Base-by-base conservation (phyloP, 2,888 invertebrate genomes). In the Mesochorus sp. region DNA sequence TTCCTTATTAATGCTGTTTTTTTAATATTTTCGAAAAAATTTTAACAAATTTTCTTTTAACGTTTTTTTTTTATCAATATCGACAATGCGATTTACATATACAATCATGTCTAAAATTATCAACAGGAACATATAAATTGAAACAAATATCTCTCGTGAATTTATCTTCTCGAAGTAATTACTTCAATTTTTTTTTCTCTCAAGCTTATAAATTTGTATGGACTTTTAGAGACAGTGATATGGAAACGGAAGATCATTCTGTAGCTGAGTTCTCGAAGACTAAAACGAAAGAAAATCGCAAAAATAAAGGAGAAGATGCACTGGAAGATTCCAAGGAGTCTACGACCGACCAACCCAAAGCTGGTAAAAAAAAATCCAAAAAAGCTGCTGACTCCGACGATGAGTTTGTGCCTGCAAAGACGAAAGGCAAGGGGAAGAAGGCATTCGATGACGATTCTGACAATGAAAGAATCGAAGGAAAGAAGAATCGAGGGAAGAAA, bases 221-320 rank as follows among this genome's bases (percentile, higher is more conserved):
- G n/a, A n/a, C 55, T 71, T 92, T 85, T 88, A 95, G 95, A 86
- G 95, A 95, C 85, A 94, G 94, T 87, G 95, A 95, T 85, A 91
- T 93, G 85, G 93, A 92, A 62, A 91, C 92, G 72, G 93, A 93
- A 42, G 92, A 84, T 24, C 76, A 92, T 74, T 89, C 83, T 66
- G 82, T 92, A 71, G 92, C 88, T 67, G 90, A 89, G 61, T 88
- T 88, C 57, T 87, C 86, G 61, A 90, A 90, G 49, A 80, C 81
- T 12, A 86, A 86, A 81, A 83, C 85, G 92, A 93, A 86, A 91
- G 85, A 72, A 91, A 92, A 82, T 91, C 92, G 82, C 91, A 93
- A 85, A 88, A 93, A 55, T 26, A 67, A 55, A 91, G 87, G 92
- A 76, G 92, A 92, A 83, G 92, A 82, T 5, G 82, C 83, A 1